phyloP scores from a whole-genome alignment of 1,140 invertebrate species.

The Heliconius hewitsoni region DNA sequence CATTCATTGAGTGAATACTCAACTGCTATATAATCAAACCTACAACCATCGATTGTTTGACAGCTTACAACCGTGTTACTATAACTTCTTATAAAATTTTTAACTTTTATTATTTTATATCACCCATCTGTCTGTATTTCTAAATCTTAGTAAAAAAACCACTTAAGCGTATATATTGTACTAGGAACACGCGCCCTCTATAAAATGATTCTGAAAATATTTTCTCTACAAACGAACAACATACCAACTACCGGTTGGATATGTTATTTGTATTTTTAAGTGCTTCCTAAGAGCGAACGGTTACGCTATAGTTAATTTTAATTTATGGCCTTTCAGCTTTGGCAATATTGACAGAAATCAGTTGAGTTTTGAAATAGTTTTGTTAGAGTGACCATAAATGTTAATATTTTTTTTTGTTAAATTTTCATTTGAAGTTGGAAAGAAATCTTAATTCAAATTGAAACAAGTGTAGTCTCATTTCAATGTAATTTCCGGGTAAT shows the following conservation, averaged over 20 bases:
- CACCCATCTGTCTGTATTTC: background rate
- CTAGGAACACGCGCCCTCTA: constrained; percentile 1
- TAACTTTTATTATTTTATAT: background rate
- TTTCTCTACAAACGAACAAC: background rate
- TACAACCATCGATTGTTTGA: no score
- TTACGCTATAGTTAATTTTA: background rate
- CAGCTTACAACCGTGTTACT: no score
- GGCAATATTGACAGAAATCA: constrained; percentile 9
- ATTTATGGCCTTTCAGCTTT: constrained; percentile 14
- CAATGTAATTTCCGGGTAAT: no score
- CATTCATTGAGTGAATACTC: no score
- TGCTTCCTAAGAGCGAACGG: background rate
- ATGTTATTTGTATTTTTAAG: constrained; percentile 10
- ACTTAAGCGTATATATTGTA: background rate
- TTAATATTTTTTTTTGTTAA: background rate
- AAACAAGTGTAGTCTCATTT: no score
- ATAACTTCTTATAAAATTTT: no score
- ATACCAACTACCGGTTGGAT: background rate
- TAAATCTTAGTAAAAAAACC: background rate
- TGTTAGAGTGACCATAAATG: background rate
- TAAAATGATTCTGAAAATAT: background rate
- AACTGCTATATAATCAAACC: no score
- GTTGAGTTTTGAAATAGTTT: background rate
- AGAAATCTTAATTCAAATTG: no score
- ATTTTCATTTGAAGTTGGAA: background rate